phyloP scores from a whole-genome alignment of 2,888 invertebrate species.

The Cerceris rybyensis region DNA sequence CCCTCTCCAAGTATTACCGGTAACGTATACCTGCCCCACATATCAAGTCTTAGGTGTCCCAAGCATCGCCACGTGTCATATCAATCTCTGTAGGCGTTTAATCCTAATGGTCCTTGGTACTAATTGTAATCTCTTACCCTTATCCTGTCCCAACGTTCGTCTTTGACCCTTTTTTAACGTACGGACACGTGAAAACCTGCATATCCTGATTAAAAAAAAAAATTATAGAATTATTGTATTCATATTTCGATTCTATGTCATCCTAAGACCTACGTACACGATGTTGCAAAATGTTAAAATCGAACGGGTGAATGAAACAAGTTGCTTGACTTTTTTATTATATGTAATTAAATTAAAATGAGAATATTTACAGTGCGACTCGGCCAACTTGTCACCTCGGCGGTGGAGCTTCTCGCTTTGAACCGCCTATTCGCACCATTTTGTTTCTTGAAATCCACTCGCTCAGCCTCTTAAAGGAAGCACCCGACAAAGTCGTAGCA shows the following conservation, averaged over 20 bases:
- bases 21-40: slow-evolving; percentile 78
- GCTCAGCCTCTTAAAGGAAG: too few relatives aligned
- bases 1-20: slow-evolving; percentile 78
- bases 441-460: too few relatives aligned
- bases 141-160: slow-evolving; percentile 13
- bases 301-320: too few relatives aligned
- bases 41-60: slow-evolving; percentile 80
- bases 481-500: too few relatives aligned
- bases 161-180: too few relatives aligned
- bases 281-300: too few relatives aligned
- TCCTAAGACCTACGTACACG: neutral
- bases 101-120: slow-evolving; percentile 32
- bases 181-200: neutral
- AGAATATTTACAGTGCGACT: too few relatives aligned
- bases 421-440: too few relatives aligned
- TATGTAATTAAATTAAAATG: too few relatives aligned
- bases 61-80: slow-evolving; percentile 76
- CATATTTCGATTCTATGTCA: neutral
- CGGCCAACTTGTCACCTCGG: too few relatives aligned
- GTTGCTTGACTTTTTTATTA: too few relatives aligned
- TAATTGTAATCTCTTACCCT: slow-evolving; percentile 18
- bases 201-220: neutral
- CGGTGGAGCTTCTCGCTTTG: too few relatives aligned
- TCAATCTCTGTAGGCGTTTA: slow-evolving; percentile 77
- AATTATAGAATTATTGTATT: neutral